A percentile compares a stretch with the other conserved stretches of the same genome.
These are phyloP conservation scores for Phymanthus crucifer DNA, from an alignment of 92 coral and sea anemone genomes.

Conservation along the genomic window DNA sequence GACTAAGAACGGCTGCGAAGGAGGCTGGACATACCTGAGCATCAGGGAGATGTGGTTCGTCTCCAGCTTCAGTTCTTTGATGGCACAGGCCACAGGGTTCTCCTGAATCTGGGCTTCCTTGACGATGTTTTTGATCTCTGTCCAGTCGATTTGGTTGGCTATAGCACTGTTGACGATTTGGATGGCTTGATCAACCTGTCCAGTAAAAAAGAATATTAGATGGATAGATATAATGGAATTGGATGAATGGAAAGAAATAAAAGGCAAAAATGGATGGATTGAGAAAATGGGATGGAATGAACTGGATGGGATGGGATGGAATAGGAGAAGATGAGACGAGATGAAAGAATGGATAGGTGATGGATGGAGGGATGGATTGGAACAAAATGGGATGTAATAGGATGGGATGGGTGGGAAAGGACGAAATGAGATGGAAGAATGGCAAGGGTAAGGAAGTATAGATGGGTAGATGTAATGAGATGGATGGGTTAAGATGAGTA, in stretches of 20 bases:
- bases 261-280: not conserved
- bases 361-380: too few relatives aligned
- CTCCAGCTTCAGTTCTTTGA: constrained; percentile 81
- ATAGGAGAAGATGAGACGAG: not conserved
- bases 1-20: too few relatives aligned
- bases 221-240: not conserved
- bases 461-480: not conserved
- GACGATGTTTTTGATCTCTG: constrained; percentile 86
- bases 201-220: not conserved
- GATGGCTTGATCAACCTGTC: constrained; percentile 92
- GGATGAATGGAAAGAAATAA: not conserved
- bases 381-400: too few relatives aligned
- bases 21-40: constrained; percentile 74
- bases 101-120: constrained; percentile 92
- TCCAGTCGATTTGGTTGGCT: constrained; percentile 99
- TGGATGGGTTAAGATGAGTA: too few relatives aligned
- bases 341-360: too few relatives aligned
- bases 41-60: constrained; percentile 89
- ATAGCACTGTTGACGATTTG: constrained; percentile 96
- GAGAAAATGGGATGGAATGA: not conserved
- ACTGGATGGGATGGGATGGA: not conserved
- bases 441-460: too few relatives aligned
- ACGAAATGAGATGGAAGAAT: not conserved
- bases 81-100: constrained; percentile 91
- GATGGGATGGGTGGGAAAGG: too few relatives aligned